A percentile compares a stretch with the other conserved stretches of the same genome.
These are phyloP conservation scores for Leptinotarsa haldemani DNA, from an alignment of 2,888 invertebrate species.

Conservation along the genomic window DNA sequence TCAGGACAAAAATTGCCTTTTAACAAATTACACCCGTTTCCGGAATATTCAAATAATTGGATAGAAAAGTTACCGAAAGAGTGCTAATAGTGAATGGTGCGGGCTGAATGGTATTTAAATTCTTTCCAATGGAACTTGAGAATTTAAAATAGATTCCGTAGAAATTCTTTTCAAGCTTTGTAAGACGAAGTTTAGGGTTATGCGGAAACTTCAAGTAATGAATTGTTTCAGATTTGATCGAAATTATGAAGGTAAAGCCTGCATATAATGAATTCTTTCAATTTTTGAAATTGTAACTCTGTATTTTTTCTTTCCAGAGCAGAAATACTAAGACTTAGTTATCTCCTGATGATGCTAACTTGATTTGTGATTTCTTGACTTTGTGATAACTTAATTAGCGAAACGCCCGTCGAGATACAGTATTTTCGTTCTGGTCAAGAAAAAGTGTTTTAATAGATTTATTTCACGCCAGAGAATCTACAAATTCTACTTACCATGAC, in stretches of 20 bases:
- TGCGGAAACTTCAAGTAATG: background rate
- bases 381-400: too few relatives aligned
- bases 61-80: conserved; percentile 31
- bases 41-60: conserved; percentile 31
- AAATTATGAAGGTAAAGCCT: background rate
- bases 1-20: conserved; percentile 32
- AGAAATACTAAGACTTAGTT: too few relatives aligned
- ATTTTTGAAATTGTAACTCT: background rate
- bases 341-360: too few relatives aligned
- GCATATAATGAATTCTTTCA: background rate
- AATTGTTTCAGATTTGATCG: background rate
- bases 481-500: too few relatives aligned
- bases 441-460: too few relatives aligned
- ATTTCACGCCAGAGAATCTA: too few relatives aligned
- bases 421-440: too few relatives aligned
- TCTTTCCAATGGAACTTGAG: background rate
- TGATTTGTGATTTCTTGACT: too few relatives aligned
- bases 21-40: conserved; percentile 27
- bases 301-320: too few relatives aligned
- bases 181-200: background rate
- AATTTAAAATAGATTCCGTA: conserved; percentile 7
- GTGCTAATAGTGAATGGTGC: conserved; percentile 28
- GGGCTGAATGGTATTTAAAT: conserved; percentile 18
- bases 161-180: background rate
- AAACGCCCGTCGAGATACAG: too few relatives aligned